phyloP scores from a whole-genome alignment of 2,888 invertebrate species.

The Agelastica alni region DNA sequence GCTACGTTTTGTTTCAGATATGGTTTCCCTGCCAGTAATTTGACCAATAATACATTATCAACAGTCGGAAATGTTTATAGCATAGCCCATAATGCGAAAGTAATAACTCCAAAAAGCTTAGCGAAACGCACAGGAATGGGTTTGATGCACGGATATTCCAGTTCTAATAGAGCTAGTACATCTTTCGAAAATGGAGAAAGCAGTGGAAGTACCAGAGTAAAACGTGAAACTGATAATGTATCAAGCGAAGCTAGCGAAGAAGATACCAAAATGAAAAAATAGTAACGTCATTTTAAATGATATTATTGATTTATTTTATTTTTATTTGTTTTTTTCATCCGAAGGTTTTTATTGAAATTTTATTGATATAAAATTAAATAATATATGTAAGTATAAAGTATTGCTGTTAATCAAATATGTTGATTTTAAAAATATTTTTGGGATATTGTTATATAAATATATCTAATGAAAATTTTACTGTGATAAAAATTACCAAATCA shows the following conservation, averaged over 20 bases:
- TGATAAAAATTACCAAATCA: too few species aligned
- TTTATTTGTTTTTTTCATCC: too few species aligned
- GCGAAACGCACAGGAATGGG: constrained; percentile 58
- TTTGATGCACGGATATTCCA: constrained; percentile 21
- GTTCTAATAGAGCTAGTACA: constrained; percentile 8
- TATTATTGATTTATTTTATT: too few species aligned
- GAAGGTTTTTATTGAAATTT: too few species aligned
- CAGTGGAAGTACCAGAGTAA: background rate
- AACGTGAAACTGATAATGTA: background rate
- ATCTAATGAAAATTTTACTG: too few species aligned
- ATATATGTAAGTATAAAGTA: too few species aligned
- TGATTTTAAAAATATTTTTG: too few species aligned
- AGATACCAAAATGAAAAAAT: background rate
- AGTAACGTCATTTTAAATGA: too few species aligned
- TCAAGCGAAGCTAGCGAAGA: background rate
- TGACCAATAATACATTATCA: constrained; percentile 69
- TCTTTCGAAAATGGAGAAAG: background rate
- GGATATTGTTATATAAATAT: too few species aligned
- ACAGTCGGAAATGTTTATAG: constrained; percentile 72
- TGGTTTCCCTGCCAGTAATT: constrained; percentile 67
- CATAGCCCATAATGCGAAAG: constrained; percentile 67
- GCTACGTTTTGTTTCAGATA: constrained; percentile 60
- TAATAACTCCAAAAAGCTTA: constrained; percentile 69
- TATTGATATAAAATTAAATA: too few species aligned
- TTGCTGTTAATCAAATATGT: too few species aligned